phyloP scores from a whole-genome alignment of 2,113 vertebrate species.

The Chrysochloris asiatica region DNA sequence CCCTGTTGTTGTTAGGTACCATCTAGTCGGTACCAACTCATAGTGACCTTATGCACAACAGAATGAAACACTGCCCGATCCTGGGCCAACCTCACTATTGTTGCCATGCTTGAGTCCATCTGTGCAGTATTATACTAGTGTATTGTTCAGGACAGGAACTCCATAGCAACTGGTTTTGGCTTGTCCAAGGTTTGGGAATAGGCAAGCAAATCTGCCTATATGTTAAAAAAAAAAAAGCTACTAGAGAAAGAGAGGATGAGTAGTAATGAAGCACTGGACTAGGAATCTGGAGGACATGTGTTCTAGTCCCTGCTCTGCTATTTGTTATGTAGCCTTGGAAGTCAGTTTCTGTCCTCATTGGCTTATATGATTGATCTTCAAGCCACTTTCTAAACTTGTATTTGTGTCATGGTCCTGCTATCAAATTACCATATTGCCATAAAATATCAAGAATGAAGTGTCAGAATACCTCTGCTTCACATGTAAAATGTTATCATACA shows the following conservation, averaged over 20 bases:
- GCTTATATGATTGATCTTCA: neutral
- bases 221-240: conserved; percentile 12
- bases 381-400: neutral
- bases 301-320: neutral
- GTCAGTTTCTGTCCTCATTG: conserved; percentile 10
- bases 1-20: no score
- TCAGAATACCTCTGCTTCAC: conserved; percentile 4
- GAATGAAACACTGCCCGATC: no score
- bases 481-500: neutral
- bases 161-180: neutral
- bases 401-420: neutral
- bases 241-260: neutral
- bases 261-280: neutral
- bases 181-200: neutral
- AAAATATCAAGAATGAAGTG: neutral
- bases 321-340: conserved; percentile 11
- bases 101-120: no score
- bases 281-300: neutral
- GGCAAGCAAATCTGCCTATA: neutral
- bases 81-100: no score
- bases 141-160: neutral
- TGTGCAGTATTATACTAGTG: neutral
- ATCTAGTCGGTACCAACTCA: no score
- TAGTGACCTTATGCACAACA: no score
- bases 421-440: neutral